Base-by-base conservation (phyloP, 92 coral and sea anemone genomes). In the Epizoanthus rinbou region DNA sequence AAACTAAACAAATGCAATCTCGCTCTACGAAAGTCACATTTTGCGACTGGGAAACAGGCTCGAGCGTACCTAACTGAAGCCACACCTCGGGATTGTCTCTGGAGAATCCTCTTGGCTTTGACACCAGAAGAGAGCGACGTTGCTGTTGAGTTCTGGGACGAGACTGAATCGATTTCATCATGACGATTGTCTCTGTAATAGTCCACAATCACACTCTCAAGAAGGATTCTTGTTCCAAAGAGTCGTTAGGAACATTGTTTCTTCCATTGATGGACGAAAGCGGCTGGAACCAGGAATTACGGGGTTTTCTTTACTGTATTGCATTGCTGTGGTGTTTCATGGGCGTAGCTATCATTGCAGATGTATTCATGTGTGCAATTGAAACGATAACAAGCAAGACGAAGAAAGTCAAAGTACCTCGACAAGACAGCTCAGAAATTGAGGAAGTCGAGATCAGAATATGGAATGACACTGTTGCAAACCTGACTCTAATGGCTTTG, bases 391-490 rank as follows among this genome's bases (percentile, higher is more conserved):
- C 99, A 54, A 97, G 99, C 88, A 97, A 97, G 74, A 93, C 98
- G n/a, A 97, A 97, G 70, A 83, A 82, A 56, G 92, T 97, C 5
- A 90, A 88, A 79, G 97, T 97, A 2, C 95, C 99, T 15, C 93
- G 88, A 50, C 99, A 93, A 75, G 93, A 89, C 57, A 81, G 89
- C 13, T 81, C 88, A 25, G 93, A 94, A 57, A 56, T 84, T 25
- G 97, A 91, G 11, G 95, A 92, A 56, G 95, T 94, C 3, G 97
- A 97, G 65, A 90, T 97, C 18, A 90, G 99, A 23, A 86, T 97
- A 21, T 97, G 99, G 99, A 97, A 97, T 47, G 99, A 97, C 79
- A 97, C 99, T 3, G 99, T 97, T 1, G 99, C 99, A 16, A 97
- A 97, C 67, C 79, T 97, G 57, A 97, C 99, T 0, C 85, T 97